Percentiles rank a stretch among this genome's conserved stretches.
These are phyloP conservation scores for Antennarius maculatus DNA, from an alignment of 2,797 vertebrate species.

Conservation along the genomic window DNA sequence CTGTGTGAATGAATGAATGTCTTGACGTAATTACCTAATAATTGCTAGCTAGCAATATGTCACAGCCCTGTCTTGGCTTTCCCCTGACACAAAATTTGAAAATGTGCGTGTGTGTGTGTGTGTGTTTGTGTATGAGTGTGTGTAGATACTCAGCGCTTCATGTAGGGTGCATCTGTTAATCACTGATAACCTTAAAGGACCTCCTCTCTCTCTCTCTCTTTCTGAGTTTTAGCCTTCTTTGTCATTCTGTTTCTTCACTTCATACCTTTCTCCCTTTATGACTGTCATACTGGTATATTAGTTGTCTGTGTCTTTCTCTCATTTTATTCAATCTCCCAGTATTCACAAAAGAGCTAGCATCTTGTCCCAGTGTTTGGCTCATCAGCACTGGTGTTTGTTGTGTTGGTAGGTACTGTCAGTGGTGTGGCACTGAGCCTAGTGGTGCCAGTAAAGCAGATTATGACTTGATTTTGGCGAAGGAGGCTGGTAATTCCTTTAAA, in stretches of 20 bases:
- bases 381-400: slow-evolving; percentile 74
- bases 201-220: slow-evolving; percentile 59
- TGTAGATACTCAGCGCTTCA: slow-evolving; percentile 60
- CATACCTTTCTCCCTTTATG: slow-evolving; percentile 53
- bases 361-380: slow-evolving; percentile 83
- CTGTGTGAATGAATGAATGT: too few species aligned
- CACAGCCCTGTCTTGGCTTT: too few species aligned
- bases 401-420: slow-evolving; percentile 90
- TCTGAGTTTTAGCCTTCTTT: slow-evolving; percentile 42
- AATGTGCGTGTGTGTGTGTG: slow-evolving; percentile 21
- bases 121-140: slow-evolving; percentile 24
- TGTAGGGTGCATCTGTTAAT: slow-evolving; percentile 90
- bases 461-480: slow-evolving; percentile 97
- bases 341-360: slow-evolving; percentile 85
- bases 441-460: slow-evolving; percentile 98
- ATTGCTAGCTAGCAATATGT: too few species aligned
- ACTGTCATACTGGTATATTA: slow-evolving; percentile 42
- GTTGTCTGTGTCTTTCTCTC: slow-evolving; percentile 13
- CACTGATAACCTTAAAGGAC: slow-evolving; percentile 90
- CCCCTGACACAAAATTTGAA: slow-evolving; percentile 17
- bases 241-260: slow-evolving; percentile 49
- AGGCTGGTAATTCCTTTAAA: slow-evolving; percentile 95
- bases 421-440: slow-evolving; percentile 79
- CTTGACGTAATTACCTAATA: too few species aligned
- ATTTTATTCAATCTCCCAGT: slow-evolving; percentile 68